Evolutionary conservation across 1,140 invertebrate genomes (phyloP).

Genomic region (Cyrtorhinus lividipennis): DNA sequence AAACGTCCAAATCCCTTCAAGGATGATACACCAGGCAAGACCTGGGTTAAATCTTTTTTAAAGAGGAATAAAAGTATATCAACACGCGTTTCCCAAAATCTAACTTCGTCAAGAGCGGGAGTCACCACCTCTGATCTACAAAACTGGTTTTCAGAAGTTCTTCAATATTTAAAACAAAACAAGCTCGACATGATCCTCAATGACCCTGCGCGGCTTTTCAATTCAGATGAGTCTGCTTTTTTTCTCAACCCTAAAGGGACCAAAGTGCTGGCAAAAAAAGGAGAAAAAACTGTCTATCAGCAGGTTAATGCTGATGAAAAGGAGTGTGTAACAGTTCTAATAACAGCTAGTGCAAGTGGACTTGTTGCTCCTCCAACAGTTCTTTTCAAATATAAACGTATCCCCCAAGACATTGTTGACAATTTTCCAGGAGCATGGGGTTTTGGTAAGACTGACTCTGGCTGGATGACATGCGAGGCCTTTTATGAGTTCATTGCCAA

Average conservation of each 20-base stretch:
- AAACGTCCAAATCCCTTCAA: background rate
- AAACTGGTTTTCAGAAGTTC: slow-evolving; percentile 27
- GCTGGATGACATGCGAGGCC: slow-evolving; percentile 28
- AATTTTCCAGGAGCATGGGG: slow-evolving; percentile 29
- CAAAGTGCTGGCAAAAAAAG: slow-evolving; percentile 19
- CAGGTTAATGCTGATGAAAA: slow-evolving; percentile 14
- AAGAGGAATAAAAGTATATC: slow-evolving; percentile 16
- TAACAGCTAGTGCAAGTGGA: slow-evolving; percentile 19
- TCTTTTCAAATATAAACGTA: slow-evolving; percentile 27
- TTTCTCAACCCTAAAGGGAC: slow-evolving; percentile 17
- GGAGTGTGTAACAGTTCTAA: slow-evolving; percentile 21
- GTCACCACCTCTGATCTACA: slow-evolving; percentile 25
- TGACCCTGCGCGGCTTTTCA: slow-evolving; percentile 22
- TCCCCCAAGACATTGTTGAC: slow-evolving; percentile 26
- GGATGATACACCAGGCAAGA: background rate
- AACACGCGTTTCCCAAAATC: slow-evolving; percentile 24
- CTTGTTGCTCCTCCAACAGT: slow-evolving; percentile 19
- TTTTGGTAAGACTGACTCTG: slow-evolving; percentile 27
- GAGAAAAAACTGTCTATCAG: slow-evolving; percentile 19
- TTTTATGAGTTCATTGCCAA: slow-evolving; percentile 29
- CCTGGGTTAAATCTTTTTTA: slow-evolving; percentile 7
- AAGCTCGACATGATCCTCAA: slow-evolving; percentile 19
- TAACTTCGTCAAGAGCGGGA: slow-evolving; percentile 23
- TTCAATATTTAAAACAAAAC: slow-evolving; percentile 25
- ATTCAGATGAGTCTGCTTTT: slow-evolving; percentile 23